Conservation (phyloP, 2,888 invertebrate species). For the Alloplasta piceator region DNA sequence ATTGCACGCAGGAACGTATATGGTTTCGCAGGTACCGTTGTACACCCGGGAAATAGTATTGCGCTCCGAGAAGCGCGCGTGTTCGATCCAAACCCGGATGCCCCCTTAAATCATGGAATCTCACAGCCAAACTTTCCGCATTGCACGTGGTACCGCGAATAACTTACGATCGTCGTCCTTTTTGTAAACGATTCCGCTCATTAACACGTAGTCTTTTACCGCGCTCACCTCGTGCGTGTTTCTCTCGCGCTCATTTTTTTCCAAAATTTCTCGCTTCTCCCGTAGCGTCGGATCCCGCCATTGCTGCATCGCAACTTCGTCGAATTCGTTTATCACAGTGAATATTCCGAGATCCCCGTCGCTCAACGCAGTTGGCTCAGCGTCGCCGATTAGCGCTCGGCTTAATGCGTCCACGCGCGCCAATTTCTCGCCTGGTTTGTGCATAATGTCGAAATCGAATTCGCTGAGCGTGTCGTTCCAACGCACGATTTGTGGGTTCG, state of each 20-base stretch:
- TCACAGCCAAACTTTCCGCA: slow-evolving; percentile 14
- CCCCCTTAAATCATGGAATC: slow-evolving; percentile 1
- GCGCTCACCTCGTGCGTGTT: not conserved
- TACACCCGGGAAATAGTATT: slow-evolving; percentile 22
- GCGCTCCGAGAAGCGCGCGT: not conserved
- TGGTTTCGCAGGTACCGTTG: slow-evolving; percentile 4
- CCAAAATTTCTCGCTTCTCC: slow-evolving; percentile 1
- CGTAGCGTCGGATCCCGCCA: not conserved
- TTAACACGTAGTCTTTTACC: not conserved
- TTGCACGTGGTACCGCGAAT: not conserved
- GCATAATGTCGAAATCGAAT: slow-evolving; percentile 58
- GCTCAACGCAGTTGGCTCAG: not conserved
- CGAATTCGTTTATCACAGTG: not conserved
- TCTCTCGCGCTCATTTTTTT: not conserved
- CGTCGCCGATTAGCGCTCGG: slow-evolving; percentile 50
- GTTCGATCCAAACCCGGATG: slow-evolving; percentile 5
- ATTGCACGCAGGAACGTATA: slow-evolving; percentile 61
- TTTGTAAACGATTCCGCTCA: slow-evolving; percentile 9
- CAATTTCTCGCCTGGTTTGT: slow-evolving; percentile 65
- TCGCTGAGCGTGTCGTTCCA: slow-evolving; percentile 17
- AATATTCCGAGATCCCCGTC: slow-evolving; percentile 25
- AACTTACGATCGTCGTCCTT: slow-evolving; percentile 18
- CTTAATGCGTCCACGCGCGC: slow-evolving; percentile 67
- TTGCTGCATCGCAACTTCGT: slow-evolving; percentile 27
- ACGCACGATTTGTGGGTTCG: slow-evolving; percentile 7